phyloP scores from a whole-genome alignment of 2,113 vertebrate species.

The Antigone vipio region DNA sequence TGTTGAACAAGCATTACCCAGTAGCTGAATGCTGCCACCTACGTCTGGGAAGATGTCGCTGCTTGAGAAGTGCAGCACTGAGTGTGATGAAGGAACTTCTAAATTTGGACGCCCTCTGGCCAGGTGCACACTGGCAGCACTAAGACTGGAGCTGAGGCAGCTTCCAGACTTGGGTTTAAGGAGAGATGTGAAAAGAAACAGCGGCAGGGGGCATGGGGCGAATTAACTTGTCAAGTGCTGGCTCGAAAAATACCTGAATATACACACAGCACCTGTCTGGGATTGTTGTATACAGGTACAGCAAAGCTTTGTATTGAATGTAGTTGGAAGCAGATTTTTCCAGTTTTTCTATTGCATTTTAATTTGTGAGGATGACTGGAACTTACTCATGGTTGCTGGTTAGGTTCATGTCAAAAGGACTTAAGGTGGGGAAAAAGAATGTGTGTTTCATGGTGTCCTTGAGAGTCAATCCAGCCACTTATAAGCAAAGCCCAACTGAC shows the following conservation, averaged over 20 bases:
- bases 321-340: background rate
- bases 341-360: background rate
- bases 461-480: background rate
- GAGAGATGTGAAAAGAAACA: background rate
- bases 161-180: background rate
- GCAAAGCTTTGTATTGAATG: background rate
- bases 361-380: background rate
- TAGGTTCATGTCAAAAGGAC: background rate
- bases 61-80: accelerated
- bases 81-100: too few species aligned
- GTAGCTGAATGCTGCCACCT: background rate
- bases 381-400: background rate
- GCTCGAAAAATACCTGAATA: background rate
- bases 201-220: background rate
- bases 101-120: background rate
- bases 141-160: background rate
- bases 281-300: background rate
- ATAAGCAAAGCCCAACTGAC: background rate
- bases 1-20: background rate
- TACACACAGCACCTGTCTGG: background rate
- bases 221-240: background rate
- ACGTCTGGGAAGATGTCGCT: background rate
- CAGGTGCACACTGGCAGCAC: background rate
- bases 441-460: background rate
- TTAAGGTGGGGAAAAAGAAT: background rate